Base-by-base conservation (phyloP, 2,888 invertebrate genomes). In the Nephrotoma guestfalica region DNA sequence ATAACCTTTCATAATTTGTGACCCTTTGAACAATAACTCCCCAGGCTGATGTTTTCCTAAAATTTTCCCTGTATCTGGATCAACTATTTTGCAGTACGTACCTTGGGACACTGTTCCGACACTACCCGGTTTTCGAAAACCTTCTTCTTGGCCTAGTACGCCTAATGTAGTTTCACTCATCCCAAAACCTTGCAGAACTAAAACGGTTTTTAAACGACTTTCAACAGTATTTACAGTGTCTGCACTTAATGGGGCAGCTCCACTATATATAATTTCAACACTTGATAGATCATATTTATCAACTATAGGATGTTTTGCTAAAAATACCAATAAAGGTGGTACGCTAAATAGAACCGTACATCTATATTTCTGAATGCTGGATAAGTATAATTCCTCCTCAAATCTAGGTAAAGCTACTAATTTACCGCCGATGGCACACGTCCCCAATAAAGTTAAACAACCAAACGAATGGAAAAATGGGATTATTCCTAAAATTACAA, bases 381-480 rank as follows among this genome's bases (percentile, higher is more conserved):
- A 93, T 57, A 97, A 92, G 89, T 96, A 97, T 13, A 93, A 90
- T 88, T 94, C 93, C 51, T 96, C 95, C 84, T 96, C 95, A 90
- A 97, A 97, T 88, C 94, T 94, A 0, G 93, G 93, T 87, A 92
- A 88, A 86, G 93, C 91, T 0, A 95, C 92, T 86, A 96, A 90
- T 88, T 92, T 92, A 11, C 93, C 92, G 86, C 94, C 93, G 88
- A 94, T 89, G 18, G 93, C 90, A 83, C 95, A 91, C 30, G 94
- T 90, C 40, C 93, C 92, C 88, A 95, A 91, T 13, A 95, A 92
- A 0, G 94, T 93, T 87, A 95, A 93, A 89, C 96, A 95, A 0
- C 96, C 96, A 89, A 95, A 96, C 0, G 95, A 94, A 91, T 97
- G 97, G 91, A 96, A 97, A 93, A 96, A 96, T 13, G 97, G 97